Percentiles rank a stretch among this genome's conserved stretches.
Conservation (phyloP, 2,888 invertebrate genomes). For the Watsonalla binaria region DNA sequence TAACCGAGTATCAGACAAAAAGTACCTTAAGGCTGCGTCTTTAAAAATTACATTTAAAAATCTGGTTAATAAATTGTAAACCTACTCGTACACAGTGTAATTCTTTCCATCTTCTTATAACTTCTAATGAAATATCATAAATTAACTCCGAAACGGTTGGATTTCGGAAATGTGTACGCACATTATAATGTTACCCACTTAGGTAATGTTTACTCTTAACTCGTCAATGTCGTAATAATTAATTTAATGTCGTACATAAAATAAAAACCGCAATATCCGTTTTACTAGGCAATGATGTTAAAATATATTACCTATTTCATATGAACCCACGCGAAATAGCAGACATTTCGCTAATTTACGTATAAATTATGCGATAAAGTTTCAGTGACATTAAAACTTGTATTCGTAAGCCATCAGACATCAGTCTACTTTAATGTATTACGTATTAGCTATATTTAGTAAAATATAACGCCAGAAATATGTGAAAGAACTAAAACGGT, state of each 20-base stretch:
- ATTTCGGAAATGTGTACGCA: not conserved
- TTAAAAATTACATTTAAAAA: no score
- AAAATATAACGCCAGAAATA: constrained; percentile 39
- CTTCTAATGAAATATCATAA: not conserved
- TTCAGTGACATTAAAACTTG: constrained; percentile 17
- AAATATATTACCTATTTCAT: not conserved
- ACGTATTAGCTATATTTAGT: constrained; percentile 13
- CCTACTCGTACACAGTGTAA: no score
- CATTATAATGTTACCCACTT: no score
- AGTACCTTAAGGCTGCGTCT: no score
- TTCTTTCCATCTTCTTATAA: not conserved
- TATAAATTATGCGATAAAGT: constrained; percentile 31
- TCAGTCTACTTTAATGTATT: constrained; percentile 12
- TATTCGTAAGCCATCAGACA: constrained; percentile 19
- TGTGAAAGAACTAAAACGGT: constrained; percentile 28
- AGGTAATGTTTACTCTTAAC: no score
- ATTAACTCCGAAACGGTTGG: no score
- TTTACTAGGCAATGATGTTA: not conserved
- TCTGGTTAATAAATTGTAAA: no score
- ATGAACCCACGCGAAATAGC: not conserved
- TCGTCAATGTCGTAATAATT: not conserved
- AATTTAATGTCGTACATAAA: not conserved
- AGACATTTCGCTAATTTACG: constrained; percentile 23
- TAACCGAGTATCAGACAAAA: no score
- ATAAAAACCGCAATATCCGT: not conserved